Percentiles rank a stretch among this genome's conserved stretches.
phyloP scores from a whole-genome alignment of 2,888 invertebrate species.

The Blera fallax region DNA sequence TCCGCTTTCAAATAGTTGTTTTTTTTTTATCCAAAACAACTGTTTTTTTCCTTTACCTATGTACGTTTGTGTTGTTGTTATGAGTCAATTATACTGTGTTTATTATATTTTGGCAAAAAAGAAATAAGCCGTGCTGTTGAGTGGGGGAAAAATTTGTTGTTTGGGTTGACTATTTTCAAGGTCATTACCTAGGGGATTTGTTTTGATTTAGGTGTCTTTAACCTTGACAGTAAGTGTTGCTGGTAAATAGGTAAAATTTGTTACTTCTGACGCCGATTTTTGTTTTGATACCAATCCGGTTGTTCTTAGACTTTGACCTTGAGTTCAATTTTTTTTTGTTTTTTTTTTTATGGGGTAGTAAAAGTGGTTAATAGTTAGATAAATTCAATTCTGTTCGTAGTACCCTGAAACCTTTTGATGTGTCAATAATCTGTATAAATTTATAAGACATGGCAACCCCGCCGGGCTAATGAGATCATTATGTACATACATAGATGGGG shows the following conservation, averaged over 20 bases:
- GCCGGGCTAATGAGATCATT: not conserved
- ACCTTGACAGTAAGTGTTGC: constrained; percentile 1
- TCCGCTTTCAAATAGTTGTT: not conserved
- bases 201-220: constrained; percentile 23
- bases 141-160: not conserved
- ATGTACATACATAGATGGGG: not conserved
- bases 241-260: not conserved
- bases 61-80: not conserved
- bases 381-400: not conserved
- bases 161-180: constrained; percentile 1
- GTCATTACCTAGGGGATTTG: constrained; percentile 7
- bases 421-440: not conserved
- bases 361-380: not conserved
- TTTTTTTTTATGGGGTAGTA: not conserved
- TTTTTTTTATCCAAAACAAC: not conserved
- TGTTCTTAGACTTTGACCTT: not conserved
- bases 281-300: constrained; percentile 5
- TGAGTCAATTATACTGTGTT: not conserved
- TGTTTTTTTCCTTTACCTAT: not conserved
- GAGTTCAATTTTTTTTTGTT: not conserved
- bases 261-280: not conserved
- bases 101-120: not conserved
- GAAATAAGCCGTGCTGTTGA: too few relatives aligned
- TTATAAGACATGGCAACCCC: not conserved
- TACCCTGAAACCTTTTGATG: not conserved